Conservation (phyloP, 2,888 invertebrate genomes). For the Gisinianus flammeolus region DNA sequence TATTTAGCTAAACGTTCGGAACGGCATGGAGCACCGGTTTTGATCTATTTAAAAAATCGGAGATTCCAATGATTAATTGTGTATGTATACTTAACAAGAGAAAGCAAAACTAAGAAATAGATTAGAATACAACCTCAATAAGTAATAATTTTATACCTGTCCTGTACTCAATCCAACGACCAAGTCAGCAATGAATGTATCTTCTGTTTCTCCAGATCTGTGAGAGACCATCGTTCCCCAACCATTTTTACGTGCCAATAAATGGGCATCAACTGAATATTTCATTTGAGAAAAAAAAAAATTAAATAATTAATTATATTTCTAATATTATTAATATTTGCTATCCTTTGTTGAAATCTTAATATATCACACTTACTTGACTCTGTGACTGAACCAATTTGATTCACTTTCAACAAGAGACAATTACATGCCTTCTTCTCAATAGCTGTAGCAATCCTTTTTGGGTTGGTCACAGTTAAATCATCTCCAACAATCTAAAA, state of each 20-base stretch:
- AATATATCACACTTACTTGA: too few species aligned
- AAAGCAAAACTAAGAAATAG: too few species aligned
- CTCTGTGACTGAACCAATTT: slow-evolving; percentile 97
- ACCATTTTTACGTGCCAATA: slow-evolving; percentile 82
- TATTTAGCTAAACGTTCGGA: slow-evolving; percentile 98
- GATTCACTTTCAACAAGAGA: slow-evolving; percentile 95
- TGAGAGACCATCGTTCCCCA: slow-evolving; percentile 99
- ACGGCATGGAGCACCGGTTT: slow-evolving; percentile 98
- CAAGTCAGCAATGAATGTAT: slow-evolving; percentile 98
- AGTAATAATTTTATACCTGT: slow-evolving; percentile 69
- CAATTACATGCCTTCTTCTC: slow-evolving; percentile 99
- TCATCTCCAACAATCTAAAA: slow-evolving; percentile 91
- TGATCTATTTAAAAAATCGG: slow-evolving; percentile 75
- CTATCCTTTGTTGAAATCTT: too few species aligned
- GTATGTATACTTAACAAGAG: too few species aligned
- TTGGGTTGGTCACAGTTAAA: slow-evolving; percentile 93
- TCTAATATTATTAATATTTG: too few species aligned
- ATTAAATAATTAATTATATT: too few species aligned
- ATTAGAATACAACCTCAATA: not conserved
- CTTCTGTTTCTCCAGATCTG: slow-evolving; percentile 97
- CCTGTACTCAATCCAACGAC: slow-evolving; percentile 99
- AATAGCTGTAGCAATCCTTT: slow-evolving; percentile 89
- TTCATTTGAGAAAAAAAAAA: too few species aligned
- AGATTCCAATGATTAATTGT: too few species aligned
- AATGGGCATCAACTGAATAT: slow-evolving; percentile 91